Conservation (phyloP, 2,113 vertebrate genomes). For the western clawed frog (Xenopus tropicalis) region DNA sequence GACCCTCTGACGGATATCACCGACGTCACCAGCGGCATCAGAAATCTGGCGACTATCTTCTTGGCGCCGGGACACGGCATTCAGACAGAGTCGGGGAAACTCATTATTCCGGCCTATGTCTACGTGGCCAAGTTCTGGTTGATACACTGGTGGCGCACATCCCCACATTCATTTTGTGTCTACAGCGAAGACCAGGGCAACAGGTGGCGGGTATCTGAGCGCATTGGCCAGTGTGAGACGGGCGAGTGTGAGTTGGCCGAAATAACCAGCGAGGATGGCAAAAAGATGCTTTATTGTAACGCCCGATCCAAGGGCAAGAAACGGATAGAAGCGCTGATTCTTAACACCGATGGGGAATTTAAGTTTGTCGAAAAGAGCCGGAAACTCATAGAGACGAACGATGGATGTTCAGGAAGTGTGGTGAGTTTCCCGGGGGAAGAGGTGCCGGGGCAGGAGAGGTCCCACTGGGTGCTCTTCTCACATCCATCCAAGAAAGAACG, state of each 20-base stretch:
- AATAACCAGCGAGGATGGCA: constrained; percentile 55
- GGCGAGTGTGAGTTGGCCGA: constrained; percentile 86
- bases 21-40: constrained; percentile 62
- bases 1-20: constrained; percentile 75
- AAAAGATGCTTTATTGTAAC: constrained; percentile 78
- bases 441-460: neutral
- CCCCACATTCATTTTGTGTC: constrained; percentile 72
- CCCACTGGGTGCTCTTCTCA: constrained; percentile 80
- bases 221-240: constrained; percentile 51
- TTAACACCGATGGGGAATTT: constrained; percentile 65
- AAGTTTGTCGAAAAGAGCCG: constrained; percentile 51
- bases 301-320: constrained; percentile 62
- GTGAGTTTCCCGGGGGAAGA: constrained; percentile 64
- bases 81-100: constrained; percentile 73
- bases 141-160: constrained; percentile 52
- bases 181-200: constrained; percentile 80
- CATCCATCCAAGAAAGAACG: constrained; percentile 75
- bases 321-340: constrained; percentile 75
- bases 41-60: constrained; percentile 75
- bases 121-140: constrained; percentile 63
- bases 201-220: constrained; percentile 70
- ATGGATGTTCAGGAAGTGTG: constrained; percentile 87
- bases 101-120: constrained; percentile 81
- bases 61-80: constrained; percentile 89
- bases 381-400: constrained; percentile 62